phyloP scores from a whole-genome alignment of 2,113 vertebrate species.

The Vombatus ursinus region DNA sequence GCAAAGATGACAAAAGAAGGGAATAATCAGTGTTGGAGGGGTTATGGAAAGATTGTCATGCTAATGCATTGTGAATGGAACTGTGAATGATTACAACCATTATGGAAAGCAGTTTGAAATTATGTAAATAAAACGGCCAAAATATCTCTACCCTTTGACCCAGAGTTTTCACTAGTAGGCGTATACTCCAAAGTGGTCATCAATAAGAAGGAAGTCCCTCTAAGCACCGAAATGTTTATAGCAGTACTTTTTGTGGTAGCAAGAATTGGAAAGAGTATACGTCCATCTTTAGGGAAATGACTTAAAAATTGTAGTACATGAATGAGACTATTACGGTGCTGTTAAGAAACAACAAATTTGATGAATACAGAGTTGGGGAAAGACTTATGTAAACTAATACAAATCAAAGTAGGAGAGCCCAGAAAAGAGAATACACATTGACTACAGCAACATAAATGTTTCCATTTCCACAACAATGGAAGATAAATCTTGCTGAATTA shows the following conservation, averaged over 20 bases:
- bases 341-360: neutral
- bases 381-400: neutral
- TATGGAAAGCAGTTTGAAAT: too few species aligned
- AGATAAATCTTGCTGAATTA: neutral
- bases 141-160: neutral
- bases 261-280: neutral
- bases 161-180: neutral
- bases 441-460: neutral
- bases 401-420: neutral
- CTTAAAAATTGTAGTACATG: neutral
- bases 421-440: neutral
- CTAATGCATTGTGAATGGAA: too few species aligned
- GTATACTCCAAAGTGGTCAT: neutral
- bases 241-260: neutral
- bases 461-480: too few species aligned
- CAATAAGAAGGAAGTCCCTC: neutral
- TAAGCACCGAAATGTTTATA: neutral
- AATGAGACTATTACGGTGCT: neutral
- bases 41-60: too few species aligned
- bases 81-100: too few species aligned
- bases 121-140: neutral
- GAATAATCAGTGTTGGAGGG: too few species aligned
- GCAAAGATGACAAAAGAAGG: too few species aligned
- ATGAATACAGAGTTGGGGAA: neutral
- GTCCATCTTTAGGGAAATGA: neutral